A percentile compares a stretch with the other conserved stretches of the same genome.
These are phyloP conservation scores for Opisthocomus hoazin DNA, from an alignment of 2,113 vertebrate genomes.

Conservation along the genomic window DNA sequence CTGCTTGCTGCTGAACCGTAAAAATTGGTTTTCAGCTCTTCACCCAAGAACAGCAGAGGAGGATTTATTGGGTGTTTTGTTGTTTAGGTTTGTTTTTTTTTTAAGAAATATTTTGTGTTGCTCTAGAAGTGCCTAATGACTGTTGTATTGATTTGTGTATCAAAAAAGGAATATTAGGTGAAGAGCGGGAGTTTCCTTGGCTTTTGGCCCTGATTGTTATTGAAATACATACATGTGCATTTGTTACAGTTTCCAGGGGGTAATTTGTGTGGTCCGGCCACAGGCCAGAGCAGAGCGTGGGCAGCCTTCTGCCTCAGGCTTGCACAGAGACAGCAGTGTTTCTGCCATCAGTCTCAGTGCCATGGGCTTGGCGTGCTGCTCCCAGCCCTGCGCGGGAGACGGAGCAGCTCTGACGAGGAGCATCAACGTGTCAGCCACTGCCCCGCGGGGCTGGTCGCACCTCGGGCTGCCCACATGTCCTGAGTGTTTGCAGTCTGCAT, in stretches of 20 bases:
- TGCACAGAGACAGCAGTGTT: not conserved
- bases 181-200: not conserved
- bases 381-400: accelerated
- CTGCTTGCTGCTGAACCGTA: slow-evolving; percentile 26
- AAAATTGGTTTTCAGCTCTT: slow-evolving; percentile 55
- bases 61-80: not conserved
- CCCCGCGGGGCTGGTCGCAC: not conserved
- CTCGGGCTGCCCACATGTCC: not conserved
- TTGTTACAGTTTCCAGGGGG: not conserved
- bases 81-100: not conserved
- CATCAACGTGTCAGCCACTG: not conserved
- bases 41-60: not conserved
- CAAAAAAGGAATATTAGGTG: not conserved
- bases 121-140: not conserved
- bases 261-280: not conserved
- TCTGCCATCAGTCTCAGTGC: not conserved
- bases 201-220: not conserved
- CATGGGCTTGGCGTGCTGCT: not conserved
- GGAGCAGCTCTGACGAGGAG: not conserved
- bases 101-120: not conserved
- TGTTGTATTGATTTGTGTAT: not conserved
- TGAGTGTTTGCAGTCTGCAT: not conserved
- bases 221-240: not conserved
- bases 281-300: not conserved
- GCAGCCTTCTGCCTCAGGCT: not conserved